Base-by-base conservation (phyloP, 2,797 vertebrate genomes). In the Phyllotis vaccarum region DNA sequence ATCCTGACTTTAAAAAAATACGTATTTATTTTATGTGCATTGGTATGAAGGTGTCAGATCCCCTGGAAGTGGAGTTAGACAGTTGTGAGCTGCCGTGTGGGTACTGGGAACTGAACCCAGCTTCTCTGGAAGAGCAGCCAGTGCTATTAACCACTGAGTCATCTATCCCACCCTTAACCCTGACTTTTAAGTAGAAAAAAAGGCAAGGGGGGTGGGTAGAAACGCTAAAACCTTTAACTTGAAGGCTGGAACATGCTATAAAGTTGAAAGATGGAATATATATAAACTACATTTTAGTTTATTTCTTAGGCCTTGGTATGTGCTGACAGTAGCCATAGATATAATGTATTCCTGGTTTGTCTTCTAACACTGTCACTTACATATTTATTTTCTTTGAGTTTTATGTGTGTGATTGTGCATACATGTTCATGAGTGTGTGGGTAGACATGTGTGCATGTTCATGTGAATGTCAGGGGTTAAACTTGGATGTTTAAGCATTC, bases 361-460 rank as follows among this genome's bases (percentile, higher is more conserved):
- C 95, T 94, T 74, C 72, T 82, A 87, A 91, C 52, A 86, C 37
- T 34, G 7, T 82, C 52, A 72, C 60, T 62, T 74, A 31, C 21
- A 56, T 70, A 86, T 0, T 37, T 80, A 56, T 66, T 46, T 66
- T 86, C 22, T 40, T 29, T 87, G 10, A 46, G 40, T 62, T 40
- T 3, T 22, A 22, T 58, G 2, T 29, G 8, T 81, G 22, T 80
- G 31, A 7, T n/a, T 27, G 13, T 68, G 22, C 34, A 52, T 24
- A 68, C 21, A 66, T n/a, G 31, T 85, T 46, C 31, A 27, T 86
- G 46, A 68, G 22, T 56, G 49, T 86, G 56, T 86, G 24, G 46
- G 14, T 86, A 54, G 11, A 70, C 8, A 0, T 70, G 8, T 37
- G 34, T 70, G 52, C 52, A 37, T 7, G 14, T 70, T 86, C 46